These are phyloP conservation scores for Brachypodius melanocephalos DNA, from an alignment of 2,113 vertebrate genomes.

Conservation along the genomic window DNA sequence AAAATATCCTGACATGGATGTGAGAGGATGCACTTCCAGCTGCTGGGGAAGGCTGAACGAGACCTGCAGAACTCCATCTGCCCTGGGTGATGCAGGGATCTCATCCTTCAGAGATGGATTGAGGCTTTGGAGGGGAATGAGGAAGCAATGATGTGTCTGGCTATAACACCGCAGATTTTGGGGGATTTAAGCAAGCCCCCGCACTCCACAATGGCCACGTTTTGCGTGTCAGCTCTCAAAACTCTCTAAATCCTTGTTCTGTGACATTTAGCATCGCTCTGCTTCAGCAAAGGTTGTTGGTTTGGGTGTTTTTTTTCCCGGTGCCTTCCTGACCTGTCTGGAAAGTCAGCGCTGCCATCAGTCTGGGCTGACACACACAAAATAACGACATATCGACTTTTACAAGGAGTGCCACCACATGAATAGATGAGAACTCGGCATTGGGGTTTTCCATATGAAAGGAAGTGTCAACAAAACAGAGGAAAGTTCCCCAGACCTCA, in stretches of 20 bases:
- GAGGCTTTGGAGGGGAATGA: neutral
- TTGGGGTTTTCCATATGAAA: conserved; percentile 69
- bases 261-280: conserved; percentile 68
- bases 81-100: neutral
- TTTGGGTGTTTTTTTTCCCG: neutral
- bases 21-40: neutral
- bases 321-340: conserved; percentile 71
- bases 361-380: conserved; percentile 57
- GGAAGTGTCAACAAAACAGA: conserved; percentile 55
- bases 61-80: neutral
- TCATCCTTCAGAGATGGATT: neutral
- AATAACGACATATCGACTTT: conserved; percentile 73
- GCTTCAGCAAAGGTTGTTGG: conserved; percentile 62
- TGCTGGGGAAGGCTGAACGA: neutral
- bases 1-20: neutral
- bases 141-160: neutral
- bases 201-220: neutral
- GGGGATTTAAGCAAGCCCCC: neutral
- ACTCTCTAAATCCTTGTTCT: conserved; percentile 64
- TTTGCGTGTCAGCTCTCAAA: conserved; percentile 54
- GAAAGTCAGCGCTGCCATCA: conserved; percentile 70
- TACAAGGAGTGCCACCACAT: conserved; percentile 62
- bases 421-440: conserved; percentile 33
- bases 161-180: neutral
- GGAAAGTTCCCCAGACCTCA: neutral